Evolutionary conservation across 2,797 vertebrate genomes (phyloP).

Genomic region (Gymnothorax reevesii): DNA sequence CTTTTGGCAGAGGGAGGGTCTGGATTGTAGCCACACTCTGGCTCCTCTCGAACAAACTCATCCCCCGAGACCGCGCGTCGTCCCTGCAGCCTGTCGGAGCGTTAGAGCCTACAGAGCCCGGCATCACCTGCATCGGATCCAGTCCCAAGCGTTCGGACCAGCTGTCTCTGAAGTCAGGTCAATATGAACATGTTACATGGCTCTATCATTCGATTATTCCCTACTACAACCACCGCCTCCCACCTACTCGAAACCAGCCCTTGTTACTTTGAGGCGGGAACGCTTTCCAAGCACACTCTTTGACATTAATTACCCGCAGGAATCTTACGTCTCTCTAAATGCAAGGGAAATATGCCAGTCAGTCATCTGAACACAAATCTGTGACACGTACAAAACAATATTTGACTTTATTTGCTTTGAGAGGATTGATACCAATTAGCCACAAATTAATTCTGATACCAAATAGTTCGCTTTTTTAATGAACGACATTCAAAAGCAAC

Average conservation of each 20-base stretch:
- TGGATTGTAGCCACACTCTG: conserved; percentile 68
- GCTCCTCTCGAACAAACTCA: conserved; percentile 44
- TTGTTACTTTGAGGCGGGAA: neutral
- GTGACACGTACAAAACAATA: neutral
- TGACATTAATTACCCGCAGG: conserved; percentile 15
- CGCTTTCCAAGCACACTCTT: neutral
- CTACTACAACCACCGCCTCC: neutral
- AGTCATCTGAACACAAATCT: neutral
- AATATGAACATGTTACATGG: conserved; percentile 6
- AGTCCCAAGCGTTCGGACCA: neutral
- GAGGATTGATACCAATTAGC: neutral
- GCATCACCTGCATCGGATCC: conserved; percentile 38
- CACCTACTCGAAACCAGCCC: neutral
- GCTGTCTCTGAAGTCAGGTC: conserved; percentile 15
- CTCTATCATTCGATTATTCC: neutral
- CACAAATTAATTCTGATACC: neutral
- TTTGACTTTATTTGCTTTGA: neutral
- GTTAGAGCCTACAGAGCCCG: conserved; percentile 10
- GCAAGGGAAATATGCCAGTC: conserved; percentile 14
- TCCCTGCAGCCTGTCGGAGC: conserved; percentile 31
- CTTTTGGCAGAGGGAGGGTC: conserved; percentile 73
- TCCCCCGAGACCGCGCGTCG: conserved; percentile 39
- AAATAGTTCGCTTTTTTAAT: neutral
- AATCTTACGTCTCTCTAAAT: conserved; percentile 9
- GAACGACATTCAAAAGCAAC: conserved; percentile 25